phyloP scores from a whole-genome alignment of 2,888 invertebrate genomes.

The Amitus sp. region DNA sequence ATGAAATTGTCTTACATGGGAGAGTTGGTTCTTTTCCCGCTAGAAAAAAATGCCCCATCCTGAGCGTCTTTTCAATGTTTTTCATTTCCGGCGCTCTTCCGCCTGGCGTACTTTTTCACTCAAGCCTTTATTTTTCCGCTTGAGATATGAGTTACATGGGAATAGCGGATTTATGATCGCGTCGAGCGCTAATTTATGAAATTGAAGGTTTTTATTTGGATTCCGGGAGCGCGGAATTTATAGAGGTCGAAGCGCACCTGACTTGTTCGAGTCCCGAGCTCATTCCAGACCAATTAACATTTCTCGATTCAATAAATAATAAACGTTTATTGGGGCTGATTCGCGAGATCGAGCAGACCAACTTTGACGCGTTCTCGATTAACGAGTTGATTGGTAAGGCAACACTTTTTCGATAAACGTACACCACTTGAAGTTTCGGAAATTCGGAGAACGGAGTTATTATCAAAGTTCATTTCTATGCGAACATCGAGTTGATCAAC shows the following conservation, averaged over 20 bases:
- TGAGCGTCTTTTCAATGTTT: too few relatives aligned
- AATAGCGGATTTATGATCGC: constrained; percentile 24
- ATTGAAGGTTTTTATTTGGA: constrained; percentile 25
- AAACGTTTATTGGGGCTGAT: constrained; percentile 13
- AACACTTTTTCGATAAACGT: too few relatives aligned
- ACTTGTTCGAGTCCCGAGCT: constrained; percentile 23
- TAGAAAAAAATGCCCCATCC: too few relatives aligned
- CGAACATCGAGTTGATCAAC: too few relatives aligned
- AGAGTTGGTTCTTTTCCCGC: constrained; percentile 15
- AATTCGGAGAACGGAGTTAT: too few relatives aligned
- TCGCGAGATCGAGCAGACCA: neutral
- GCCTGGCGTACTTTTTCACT: neutral
- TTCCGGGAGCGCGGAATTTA: constrained; percentile 15
- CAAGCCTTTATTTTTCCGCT: constrained; percentile 4
- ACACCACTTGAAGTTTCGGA: too few relatives aligned
- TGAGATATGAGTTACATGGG: constrained; percentile 29
- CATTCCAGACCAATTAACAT: constrained; percentile 20
- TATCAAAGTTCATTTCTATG: too few relatives aligned
- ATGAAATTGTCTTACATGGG: too few relatives aligned
- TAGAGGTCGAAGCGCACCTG: constrained; percentile 8
- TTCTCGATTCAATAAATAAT: constrained; percentile 12
- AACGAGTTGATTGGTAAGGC: too few relatives aligned
- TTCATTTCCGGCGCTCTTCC: too few relatives aligned
- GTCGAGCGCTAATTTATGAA: constrained; percentile 22
- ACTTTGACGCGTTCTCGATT: too few relatives aligned